These are phyloP conservation scores for Acleris literana DNA, from an alignment of 2,888 invertebrate genomes.

Conservation along the genomic window DNA sequence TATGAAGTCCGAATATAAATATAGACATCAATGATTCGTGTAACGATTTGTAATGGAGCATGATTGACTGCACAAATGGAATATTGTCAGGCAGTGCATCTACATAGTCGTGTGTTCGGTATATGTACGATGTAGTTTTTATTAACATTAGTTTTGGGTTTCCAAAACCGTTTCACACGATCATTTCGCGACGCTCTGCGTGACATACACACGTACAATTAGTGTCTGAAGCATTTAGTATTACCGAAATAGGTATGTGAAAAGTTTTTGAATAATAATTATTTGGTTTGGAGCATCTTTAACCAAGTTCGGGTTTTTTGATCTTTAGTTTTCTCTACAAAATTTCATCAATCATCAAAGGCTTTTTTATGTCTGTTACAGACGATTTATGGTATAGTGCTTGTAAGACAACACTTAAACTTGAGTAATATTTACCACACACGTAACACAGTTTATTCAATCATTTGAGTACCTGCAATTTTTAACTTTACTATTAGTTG, in stretches of 20 bases:
- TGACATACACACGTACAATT: constrained; percentile 11
- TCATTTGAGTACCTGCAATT: no score
- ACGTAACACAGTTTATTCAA: no score
- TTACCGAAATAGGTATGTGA: background rate
- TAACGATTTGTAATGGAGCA: constrained; percentile 10
- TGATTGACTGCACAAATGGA: constrained; percentile 7
- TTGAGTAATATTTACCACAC: no score
- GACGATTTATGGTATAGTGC: no score
- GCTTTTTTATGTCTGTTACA: no score
- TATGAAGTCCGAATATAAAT: background rate
- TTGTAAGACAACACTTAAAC: no score
- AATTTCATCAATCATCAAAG: no score
- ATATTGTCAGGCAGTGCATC: background rate
- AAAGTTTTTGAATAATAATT: background rate
- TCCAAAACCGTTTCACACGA: constrained; percentile 61
- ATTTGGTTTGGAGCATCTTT: background rate
- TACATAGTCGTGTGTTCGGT: no score
- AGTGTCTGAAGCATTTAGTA: background rate
- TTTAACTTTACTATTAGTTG: no score
- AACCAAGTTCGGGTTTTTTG: no score
- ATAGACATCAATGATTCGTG: constrained; percentile 9
- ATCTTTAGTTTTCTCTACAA: no score
- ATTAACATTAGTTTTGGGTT: constrained; percentile 44
- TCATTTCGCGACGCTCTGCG: constrained; percentile 47
- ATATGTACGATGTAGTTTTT: constrained; percentile 23